Base-by-base conservation (phyloP, 1,140 invertebrate genomes). In the Euura saliciscinereae region DNA sequence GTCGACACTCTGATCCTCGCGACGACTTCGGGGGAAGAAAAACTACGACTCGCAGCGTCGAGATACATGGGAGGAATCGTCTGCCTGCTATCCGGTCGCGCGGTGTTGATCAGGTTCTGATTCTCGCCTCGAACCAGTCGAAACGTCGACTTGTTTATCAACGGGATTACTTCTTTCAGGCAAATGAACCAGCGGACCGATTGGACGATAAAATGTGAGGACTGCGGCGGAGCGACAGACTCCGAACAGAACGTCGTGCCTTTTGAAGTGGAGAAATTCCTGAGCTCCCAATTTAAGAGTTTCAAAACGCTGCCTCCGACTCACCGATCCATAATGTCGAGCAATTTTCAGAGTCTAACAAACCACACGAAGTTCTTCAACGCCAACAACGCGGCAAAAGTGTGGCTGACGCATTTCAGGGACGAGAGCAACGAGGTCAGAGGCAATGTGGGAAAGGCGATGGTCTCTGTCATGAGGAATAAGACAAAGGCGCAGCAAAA, bases 281-380 rank as follows among this genome's bases (percentile, higher is more conserved):
- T 87, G 43, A 43, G 13, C 6, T 69, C 74, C 42, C 78, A 82
- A 71, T 80, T 82, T 8, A 59, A 72, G 43, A 51, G 85, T 45
- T 69, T 87, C 10, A 75, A 73, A 45, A 86, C 83, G 3, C 70
- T 75, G 6, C 76, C 71, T 6, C 13, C 28, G 6, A 76, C 76
- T 69, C 78, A 85, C 13, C 78, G 84, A 10, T 73, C 81, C n/a
- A 43, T 75, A 28, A 79, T 87, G 66, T 83, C 83, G 1, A 74
- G 78, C 71, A 83, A 80, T 75, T 78, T 87, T n/a, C 73, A 78
- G 4, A 76, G 76, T 43, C 78, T 87, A 69, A 86, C 87, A 1
- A 88, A 86, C 78, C 89, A 90, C 73, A 75, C 86, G 1, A 66
- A 78, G 51, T 78, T 73, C 46, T 89, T 89, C 72, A 85, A 86